Evolutionary conservation across 2,888 invertebrate species (phyloP).

Genomic region (Pachymerium ferrugineum): DNA sequence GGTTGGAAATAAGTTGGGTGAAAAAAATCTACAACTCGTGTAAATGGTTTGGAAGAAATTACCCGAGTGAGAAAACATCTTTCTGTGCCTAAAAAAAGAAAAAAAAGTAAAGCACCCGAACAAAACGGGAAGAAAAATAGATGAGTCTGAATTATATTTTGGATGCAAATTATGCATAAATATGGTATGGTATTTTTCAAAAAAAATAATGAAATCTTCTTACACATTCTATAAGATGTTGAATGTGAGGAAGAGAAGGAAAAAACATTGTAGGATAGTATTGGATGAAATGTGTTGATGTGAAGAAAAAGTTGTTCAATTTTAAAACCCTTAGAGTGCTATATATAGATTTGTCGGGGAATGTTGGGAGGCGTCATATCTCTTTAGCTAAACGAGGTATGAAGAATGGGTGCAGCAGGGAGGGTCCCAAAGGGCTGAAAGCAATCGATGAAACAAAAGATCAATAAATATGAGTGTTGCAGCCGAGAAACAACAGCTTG

Average conservation of each 20-base stretch:
- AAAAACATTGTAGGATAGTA: no score
- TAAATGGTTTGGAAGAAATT: slow-evolving; percentile 10
- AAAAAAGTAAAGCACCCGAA: background rate
- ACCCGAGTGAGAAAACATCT: background rate
- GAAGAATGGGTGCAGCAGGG: slow-evolving; percentile 15
- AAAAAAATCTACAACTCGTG: background rate
- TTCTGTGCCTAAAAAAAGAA: background rate
- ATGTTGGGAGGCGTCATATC: slow-evolving; percentile 21
- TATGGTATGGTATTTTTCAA: no score
- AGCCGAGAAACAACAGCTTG: background rate
- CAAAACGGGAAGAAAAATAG: background rate
- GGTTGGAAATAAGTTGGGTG: background rate
- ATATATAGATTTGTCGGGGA: slow-evolving; percentile 19
- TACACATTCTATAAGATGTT: no score
- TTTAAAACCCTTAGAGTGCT: background rate
- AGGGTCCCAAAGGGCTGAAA: slow-evolving; percentile 23
- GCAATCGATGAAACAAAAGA: slow-evolving; percentile 5
- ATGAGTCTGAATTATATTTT: slow-evolving; percentile 2
- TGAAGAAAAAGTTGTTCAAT: slow-evolving; percentile 16
- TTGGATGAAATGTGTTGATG: slow-evolving; percentile 10
- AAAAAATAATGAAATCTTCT: no score
- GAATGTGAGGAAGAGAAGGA: no score
- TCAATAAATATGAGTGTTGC: slow-evolving; percentile 4
- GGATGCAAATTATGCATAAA: slow-evolving; percentile 22
- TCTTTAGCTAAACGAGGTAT: slow-evolving; percentile 27